Percentiles rank a stretch among this genome's conserved stretches.
These are phyloP conservation scores for Neosilurus hyrtlii DNA, from an alignment of 2,797 vertebrate genomes.

Conservation along the genomic window DNA sequence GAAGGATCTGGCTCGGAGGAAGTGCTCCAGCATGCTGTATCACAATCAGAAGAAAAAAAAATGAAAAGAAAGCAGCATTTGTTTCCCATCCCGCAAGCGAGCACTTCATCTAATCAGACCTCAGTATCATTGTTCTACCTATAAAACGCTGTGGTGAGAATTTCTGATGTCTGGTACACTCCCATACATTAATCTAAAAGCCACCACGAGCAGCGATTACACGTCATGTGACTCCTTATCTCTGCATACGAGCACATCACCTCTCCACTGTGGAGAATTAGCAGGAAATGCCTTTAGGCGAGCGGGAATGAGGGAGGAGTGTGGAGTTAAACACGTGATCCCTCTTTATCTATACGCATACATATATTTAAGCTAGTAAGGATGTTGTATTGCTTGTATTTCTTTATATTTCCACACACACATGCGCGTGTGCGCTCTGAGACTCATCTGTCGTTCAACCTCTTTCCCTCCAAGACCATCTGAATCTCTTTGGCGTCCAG, in stretches of 20 bases:
- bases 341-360: not conserved
- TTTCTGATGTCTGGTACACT: not conserved
- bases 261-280: not conserved
- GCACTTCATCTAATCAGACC: not conserved
- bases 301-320: not conserved
- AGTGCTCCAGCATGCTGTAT: not conserved
- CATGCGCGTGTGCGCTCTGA: not conserved
- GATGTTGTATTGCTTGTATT: constrained; percentile 54
- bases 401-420: constrained; percentile 63
- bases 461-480: constrained; percentile 90
- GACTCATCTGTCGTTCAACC: constrained; percentile 83
- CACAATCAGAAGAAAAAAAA: not conserved
- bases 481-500: constrained; percentile 96
- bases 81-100: not conserved
- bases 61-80: not conserved
- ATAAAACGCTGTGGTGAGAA: not conserved
- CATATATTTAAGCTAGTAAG: constrained; percentile 21
- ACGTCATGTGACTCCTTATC: not conserved
- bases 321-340: not conserved
- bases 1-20: not conserved
- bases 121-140: not conserved
- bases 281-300: not conserved
- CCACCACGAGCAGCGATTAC: too few relatives aligned
- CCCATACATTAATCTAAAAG: not conserved
- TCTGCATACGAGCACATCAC: not conserved